Evolutionary conservation across 2,888 invertebrate genomes (phyloP).

Genomic region (Linnaemya tessellans): DNA sequence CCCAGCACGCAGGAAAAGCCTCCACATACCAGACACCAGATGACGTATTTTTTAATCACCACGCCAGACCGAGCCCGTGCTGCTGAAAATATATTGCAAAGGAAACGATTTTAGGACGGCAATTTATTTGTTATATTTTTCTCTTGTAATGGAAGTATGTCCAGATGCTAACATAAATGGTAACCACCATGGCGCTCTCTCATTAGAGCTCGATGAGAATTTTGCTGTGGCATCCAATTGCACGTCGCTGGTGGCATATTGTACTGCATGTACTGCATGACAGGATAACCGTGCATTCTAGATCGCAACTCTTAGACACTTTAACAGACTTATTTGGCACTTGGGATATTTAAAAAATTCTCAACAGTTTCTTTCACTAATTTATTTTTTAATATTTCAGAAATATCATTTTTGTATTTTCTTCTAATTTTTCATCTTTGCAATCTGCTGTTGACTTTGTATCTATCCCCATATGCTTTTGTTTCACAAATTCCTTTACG

Average conservation of each 20-base stretch:
- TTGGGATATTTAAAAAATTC: background rate
- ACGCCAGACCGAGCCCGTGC: conserved; percentile 82
- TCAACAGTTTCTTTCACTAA: conserved; percentile 8
- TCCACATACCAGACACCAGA: conserved; percentile 91
- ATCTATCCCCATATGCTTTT: conserved; percentile 64
- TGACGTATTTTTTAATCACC: conserved; percentile 88
- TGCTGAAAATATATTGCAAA: conserved; percentile 71
- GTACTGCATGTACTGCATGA: conserved; percentile 87
- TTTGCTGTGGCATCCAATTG: conserved; percentile 82
- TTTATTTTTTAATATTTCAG: conserved; percentile 23
- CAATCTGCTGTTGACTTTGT: conserved; percentile 51
- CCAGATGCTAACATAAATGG: conserved; percentile 54
- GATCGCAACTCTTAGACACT: background rate
- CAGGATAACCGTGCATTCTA: conserved; percentile 86
- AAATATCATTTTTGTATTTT: conserved; percentile 21
- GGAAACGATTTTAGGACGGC: background rate
- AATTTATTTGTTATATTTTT: background rate
- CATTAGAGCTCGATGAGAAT: conserved; percentile 79
- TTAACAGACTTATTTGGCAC: conserved; percentile 29
- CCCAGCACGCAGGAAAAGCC: conserved; percentile 89
- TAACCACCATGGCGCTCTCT: conserved; percentile 71
- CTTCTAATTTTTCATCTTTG: conserved; percentile 45
- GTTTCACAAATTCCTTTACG: conserved; percentile 60
- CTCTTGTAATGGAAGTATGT: conserved; percentile 18
- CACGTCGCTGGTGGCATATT: conserved; percentile 84